phyloP scores from a whole-genome alignment of 2,797 vertebrate species.

The Cirrhinus molitorella region DNA sequence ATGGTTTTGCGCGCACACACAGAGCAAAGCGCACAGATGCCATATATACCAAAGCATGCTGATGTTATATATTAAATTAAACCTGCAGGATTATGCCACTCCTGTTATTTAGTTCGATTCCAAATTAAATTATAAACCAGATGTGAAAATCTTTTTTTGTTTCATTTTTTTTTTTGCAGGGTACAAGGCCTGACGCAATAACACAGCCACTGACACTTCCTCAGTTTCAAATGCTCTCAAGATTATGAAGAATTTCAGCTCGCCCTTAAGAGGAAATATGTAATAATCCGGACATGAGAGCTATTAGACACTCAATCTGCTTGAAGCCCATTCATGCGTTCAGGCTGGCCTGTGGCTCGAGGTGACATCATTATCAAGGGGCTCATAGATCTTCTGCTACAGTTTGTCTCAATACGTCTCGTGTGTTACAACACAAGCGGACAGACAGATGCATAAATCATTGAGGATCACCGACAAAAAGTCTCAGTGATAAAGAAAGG shows the following conservation, averaged over 20 bases:
- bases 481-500: not conserved
- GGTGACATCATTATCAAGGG: slow-evolving; percentile 59
- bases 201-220: not conserved
- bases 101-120: not conserved
- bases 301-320: slow-evolving; percentile 65
- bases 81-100: not conserved
- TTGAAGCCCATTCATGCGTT: slow-evolving; percentile 59
- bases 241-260: slow-evolving; percentile 34
- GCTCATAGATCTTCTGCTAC: slow-evolving; percentile 48
- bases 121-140: slow-evolving; percentile 1
- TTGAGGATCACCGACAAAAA: not conserved
- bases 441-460: slow-evolving; percentile 12
- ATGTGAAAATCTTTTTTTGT: not conserved
- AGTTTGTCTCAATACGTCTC: slow-evolving; percentile 44
- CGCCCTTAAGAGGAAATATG: slow-evolving; percentile 38
- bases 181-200: not conserved
- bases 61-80: not conserved
- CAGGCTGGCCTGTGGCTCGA: slow-evolving; percentile 43
- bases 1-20: not conserved
- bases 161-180: not conserved
- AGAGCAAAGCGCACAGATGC: not conserved
- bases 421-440: slow-evolving; percentile 16
- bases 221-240: slow-evolving; percentile 24
- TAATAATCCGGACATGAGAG: slow-evolving; percentile 57
- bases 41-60: not conserved